Evolutionary conservation across 2,797 vertebrate species (phyloP).

Genomic region (Sparidentex hasta): DNA sequence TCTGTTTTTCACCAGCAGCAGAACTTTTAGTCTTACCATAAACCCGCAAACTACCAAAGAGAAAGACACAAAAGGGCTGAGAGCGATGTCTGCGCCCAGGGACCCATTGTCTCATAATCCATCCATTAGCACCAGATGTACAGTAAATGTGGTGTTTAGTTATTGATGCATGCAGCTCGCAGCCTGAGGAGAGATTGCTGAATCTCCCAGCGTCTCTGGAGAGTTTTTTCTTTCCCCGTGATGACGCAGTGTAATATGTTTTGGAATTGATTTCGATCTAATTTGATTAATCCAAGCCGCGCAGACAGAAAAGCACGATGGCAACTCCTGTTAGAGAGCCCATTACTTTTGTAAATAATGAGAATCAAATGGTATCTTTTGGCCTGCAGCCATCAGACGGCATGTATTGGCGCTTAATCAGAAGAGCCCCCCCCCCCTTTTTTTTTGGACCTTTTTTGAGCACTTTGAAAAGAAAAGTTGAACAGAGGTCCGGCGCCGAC

Average conservation of each 20-base stretch:
- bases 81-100: neutral
- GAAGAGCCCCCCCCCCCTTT: neutral
- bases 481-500: neutral
- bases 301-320: neutral
- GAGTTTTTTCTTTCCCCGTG: constrained; percentile 7
- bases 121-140: constrained; percentile 36
- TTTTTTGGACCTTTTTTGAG: constrained; percentile 11
- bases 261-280: constrained; percentile 24
- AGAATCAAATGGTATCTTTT: constrained; percentile 7
- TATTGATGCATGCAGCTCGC: constrained; percentile 13
- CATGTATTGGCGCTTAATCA: neutral
- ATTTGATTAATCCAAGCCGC: constrained; percentile 28
- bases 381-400: neutral
- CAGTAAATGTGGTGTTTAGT: constrained; percentile 13
- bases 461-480: constrained; percentile 2
- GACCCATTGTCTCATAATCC: constrained; percentile 18
- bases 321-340: neutral
- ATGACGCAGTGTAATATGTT: neutral
- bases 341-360: constrained; percentile 16
- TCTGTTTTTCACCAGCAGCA: constrained; percentile 2
- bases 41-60: neutral
- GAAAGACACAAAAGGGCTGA: neutral
- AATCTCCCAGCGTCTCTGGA: neutral
- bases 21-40: neutral
- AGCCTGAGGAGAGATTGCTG: neutral